Evolutionary conservation across 2,888 invertebrate species (phyloP), one percentile per base, ranked within the genome.

Genomic region (Girardia tigrina): DNA sequence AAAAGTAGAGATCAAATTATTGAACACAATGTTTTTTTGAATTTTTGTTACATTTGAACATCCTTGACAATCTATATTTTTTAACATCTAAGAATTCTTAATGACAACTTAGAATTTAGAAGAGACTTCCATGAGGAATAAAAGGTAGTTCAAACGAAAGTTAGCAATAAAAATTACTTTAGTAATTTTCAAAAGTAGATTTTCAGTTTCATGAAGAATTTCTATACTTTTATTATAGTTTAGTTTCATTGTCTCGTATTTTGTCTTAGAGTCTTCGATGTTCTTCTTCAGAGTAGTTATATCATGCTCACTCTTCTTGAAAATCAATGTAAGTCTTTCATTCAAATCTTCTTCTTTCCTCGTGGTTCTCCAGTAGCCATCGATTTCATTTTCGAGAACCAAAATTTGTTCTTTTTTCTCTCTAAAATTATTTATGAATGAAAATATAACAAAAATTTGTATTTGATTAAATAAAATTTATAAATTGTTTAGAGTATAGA

Each of bases 141-240:
- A n/a, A n/a, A n/a, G n/a, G n/a, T n/a, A n/a, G n/a, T n/a, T n/a
- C n/a, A n/a, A n/a, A n/a, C n/a, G n/a, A n/a, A n/a, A n/a, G n/a
- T n/a, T n/a, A n/a, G n/a, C n/a, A n/a, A n/a, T n/a, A n/a, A n/a
- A n/a, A n/a, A n/a, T n/a, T n/a, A n/a, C n/a, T n/a, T n/a, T n/a
- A n/a, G n/a, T n/a, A 0, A 82, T 82, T 74, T 81, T 80, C 78
- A 79, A 80, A 28, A 83, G 80, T 28, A 81, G 81, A 77, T 81
- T 80, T 76, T 84, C 83, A n/a, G 84, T 84, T 78, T 84, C 83
- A 70, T 83, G 81, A 70, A 84, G 80, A 80, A 84, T 83, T 27
- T 82, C 79, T 2, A 81, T 82, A 77, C 82, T 82, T 1, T 82
- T 82, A 23, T 82, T 80, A 78, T 82, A 83, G 77, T 84, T 83